Percentiles rank a stretch among this genome's conserved stretches.
Evolutionary conservation across 2,113 vertebrate species (phyloP).

Genomic region (Ammodytes marinus): DNA sequence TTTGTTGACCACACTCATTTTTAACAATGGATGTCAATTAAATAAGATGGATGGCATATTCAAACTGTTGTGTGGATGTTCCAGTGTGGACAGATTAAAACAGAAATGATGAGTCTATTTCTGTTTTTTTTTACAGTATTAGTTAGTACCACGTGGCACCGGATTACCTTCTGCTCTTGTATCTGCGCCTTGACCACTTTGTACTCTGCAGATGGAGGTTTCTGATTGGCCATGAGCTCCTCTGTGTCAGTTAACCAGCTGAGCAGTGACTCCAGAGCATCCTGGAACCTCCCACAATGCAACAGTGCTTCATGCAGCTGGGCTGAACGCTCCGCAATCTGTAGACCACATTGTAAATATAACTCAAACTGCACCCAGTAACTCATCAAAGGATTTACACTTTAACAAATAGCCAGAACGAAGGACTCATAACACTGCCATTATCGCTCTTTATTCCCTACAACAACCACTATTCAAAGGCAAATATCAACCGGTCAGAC

Average conservation of each 20-base stretch:
- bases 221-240: slow-evolving; percentile 96
- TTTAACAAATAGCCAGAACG: background rate
- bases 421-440: slow-evolving; percentile 8
- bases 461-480: background rate
- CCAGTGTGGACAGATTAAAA: slow-evolving; percentile 12
- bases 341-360: slow-evolving; percentile 54
- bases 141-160: background rate
- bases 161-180: slow-evolving; percentile 95
- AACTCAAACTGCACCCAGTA: slow-evolving; percentile 10
- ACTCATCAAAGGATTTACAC: slow-evolving; percentile 7
- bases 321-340: slow-evolving; percentile 95
- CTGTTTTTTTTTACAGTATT: slow-evolving; percentile 5
- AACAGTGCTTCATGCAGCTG: slow-evolving; percentile 96
- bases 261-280: slow-evolving; percentile 96
- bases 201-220: slow-evolving; percentile 95
- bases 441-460: background rate
- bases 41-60: slow-evolving; percentile 53
- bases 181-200: slow-evolving; percentile 99
- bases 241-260: slow-evolving; percentile 98
- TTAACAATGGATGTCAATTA: slow-evolving; percentile 65
- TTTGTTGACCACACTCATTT: slow-evolving; percentile 48
- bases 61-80: slow-evolving; percentile 13
- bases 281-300: slow-evolving; percentile 97
- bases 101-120: slow-evolving; percentile 4
- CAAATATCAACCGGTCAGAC: slow-evolving; percentile 21